These are phyloP conservation scores for Cephus pygmeus DNA, from an alignment of 2,888 invertebrate species.

Conservation along the genomic window DNA sequence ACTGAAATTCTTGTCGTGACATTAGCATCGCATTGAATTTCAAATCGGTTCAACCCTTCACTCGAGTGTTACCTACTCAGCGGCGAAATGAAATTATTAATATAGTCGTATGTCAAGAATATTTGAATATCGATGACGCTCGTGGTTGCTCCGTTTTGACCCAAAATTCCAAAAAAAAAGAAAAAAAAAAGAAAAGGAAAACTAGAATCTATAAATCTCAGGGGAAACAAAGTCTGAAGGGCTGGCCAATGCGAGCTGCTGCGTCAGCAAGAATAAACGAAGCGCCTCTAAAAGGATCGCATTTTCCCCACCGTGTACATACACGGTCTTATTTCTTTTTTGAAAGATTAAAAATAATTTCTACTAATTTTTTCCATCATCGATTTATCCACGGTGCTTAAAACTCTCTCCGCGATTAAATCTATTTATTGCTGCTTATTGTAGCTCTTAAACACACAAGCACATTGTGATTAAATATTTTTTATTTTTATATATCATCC, in stretches of 20 bases:
- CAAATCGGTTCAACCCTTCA: conserved; percentile 50
- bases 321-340: neutral
- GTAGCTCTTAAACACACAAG: neutral
- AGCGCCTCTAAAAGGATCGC: neutral
- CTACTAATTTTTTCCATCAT: neutral
- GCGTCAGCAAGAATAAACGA: neutral
- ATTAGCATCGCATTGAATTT: conserved; percentile 65
- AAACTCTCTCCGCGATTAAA: neutral
- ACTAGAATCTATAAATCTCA: neutral
- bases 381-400: neutral
- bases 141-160: neutral
- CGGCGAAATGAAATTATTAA: conserved; percentile 57
- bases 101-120: conserved; percentile 41
- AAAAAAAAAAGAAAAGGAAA: neutral
- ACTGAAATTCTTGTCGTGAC: conserved; percentile 32
- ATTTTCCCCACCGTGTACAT: neutral
- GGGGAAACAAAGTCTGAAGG: neutral
- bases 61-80: conserved; percentile 47
- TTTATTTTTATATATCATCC: neutral
- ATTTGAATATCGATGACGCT: conserved; percentile 9
- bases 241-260: neutral
- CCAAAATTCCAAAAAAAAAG: neutral
- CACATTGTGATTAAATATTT: neutral
- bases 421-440: neutral
- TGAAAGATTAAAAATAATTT: neutral